A percentile compares a stretch with the other conserved stretches of the same genome.
phyloP scores from a whole-genome alignment of 2,888 invertebrate species.

The Digitonthophagus gazella region DNA sequence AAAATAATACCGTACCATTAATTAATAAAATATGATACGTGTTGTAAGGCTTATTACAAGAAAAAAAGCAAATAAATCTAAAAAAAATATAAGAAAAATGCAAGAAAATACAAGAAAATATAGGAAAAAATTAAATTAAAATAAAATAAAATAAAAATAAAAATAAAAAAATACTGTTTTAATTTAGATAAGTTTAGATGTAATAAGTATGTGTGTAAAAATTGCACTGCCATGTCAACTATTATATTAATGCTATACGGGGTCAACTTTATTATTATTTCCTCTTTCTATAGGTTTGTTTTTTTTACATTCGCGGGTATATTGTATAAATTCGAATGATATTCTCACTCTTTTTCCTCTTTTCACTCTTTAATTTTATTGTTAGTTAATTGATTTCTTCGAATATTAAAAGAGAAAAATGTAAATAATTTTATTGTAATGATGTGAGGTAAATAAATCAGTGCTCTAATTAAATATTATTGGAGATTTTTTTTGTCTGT shows the following conservation, averaged over 20 bases:
- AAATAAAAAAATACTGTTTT: background rate
- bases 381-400: no score
- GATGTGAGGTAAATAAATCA: no score
- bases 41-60: background rate
- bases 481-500: no score
- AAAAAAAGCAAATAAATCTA: background rate
- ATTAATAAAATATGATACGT: conserved; percentile 1
- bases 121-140: conserved; percentile 11
- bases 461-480: no score
- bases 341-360: no score
- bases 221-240: conserved; percentile 43
- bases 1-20: background rate
- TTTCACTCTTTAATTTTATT: no score
- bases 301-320: no score
- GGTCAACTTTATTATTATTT: conserved; percentile 16
- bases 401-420: no score
- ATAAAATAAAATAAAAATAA: conserved; percentile 1
- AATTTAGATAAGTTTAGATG: conserved; percentile 32
- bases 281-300: conserved; percentile 16
- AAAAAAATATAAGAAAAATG: conserved; percentile 16
- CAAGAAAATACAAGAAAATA: conserved; percentile 12
- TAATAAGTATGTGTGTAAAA: conserved; percentile 39
- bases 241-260: conserved; percentile 3
- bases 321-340: no score
- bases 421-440: no score